These are phyloP conservation scores for Pristionchus japonicus DNA, from an alignment of 2,888 invertebrate species.

Conservation along the genomic window DNA sequence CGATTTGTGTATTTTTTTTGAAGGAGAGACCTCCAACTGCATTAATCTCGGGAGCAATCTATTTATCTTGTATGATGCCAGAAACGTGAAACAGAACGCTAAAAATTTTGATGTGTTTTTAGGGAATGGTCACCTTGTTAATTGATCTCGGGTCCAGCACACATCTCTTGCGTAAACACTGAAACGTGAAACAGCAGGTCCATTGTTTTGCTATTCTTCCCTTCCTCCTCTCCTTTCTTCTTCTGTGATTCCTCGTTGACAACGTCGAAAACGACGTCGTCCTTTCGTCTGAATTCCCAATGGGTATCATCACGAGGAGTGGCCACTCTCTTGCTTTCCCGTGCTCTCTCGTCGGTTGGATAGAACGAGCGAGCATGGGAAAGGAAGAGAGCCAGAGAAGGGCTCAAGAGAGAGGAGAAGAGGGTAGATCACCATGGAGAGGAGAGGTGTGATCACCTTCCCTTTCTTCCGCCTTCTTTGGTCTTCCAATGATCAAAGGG, in stretches of 20 bases:
- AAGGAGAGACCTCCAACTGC: too few relatives aligned
- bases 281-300: slow-evolving; percentile 20
- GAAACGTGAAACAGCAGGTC: background rate
- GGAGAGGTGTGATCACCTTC: background rate
- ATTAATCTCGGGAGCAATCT: too few relatives aligned
- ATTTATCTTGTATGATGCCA: background rate
- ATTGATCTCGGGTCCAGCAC: background rate
- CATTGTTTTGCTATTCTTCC: background rate
- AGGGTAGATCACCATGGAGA: slow-evolving; percentile 2
- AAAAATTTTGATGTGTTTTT: background rate
- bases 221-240: background rate
- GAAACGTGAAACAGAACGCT: background rate
- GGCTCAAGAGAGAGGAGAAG: too few relatives aligned
- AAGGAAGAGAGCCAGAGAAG: too few relatives aligned
- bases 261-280: background rate
- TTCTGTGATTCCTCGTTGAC: background rate
- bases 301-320: slow-evolving; percentile 26
- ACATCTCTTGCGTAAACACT: background rate
- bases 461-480: background rate
- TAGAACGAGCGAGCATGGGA: too few relatives aligned
- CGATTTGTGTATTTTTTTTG: too few relatives aligned
- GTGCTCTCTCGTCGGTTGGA: too few relatives aligned
- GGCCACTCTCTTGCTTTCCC: too few relatives aligned
- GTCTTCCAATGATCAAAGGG: background rate
- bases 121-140: background rate